Evolutionary conservation across 2,113 vertebrate species (phyloP).

Genomic region (Pteropus alecto): DNA sequence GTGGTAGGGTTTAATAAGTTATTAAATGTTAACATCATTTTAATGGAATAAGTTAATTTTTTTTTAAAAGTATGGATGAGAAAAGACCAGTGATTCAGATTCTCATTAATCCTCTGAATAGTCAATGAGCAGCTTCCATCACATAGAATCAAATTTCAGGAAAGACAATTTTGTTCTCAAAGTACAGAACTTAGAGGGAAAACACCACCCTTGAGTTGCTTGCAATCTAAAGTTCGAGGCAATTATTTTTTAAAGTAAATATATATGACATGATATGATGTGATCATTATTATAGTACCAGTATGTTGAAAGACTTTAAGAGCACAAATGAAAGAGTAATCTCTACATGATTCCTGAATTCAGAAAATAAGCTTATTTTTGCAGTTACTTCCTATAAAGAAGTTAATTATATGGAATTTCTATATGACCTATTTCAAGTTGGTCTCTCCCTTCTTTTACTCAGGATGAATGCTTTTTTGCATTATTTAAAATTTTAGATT

Average conservation of each 20-base stretch:
- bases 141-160: not conserved
- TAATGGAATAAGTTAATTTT: not conserved
- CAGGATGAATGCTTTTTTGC: not conserved
- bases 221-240: not conserved
- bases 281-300: not conserved
- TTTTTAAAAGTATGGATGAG: not conserved
- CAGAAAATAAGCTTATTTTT: slow-evolving; percentile 21
- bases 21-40: not conserved
- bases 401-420: not conserved
- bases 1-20: not conserved
- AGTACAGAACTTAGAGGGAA: not conserved
- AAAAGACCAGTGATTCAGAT: not conserved
- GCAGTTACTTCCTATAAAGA: not conserved
- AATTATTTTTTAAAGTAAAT: not conserved
- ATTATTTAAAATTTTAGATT: not conserved
- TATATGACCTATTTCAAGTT: not conserved
- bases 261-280: not conserved
- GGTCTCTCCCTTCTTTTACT: not conserved
- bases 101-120: not conserved
- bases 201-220: not conserved
- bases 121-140: not conserved
- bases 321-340: not conserved
- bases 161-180: not conserved
- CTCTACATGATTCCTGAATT: not conserved
- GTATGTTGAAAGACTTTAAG: not conserved